Evolutionary conservation across 2,113 vertebrate genomes (phyloP).

Genomic region (Euleptes europaea): DNA sequence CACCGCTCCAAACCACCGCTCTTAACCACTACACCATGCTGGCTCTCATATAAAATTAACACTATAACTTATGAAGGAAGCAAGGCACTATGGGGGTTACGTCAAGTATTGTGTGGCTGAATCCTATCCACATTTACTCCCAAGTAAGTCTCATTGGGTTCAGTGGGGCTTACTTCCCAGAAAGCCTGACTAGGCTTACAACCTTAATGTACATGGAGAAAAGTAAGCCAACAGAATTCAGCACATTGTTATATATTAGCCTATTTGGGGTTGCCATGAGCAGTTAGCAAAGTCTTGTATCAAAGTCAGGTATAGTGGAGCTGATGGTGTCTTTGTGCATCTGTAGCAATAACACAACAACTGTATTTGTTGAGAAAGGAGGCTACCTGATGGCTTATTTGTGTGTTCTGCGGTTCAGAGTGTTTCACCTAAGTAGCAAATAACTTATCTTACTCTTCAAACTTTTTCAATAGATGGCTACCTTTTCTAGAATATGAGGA

Average conservation of each 20-base stretch:
- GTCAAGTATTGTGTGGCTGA: background rate
- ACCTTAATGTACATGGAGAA: background rate
- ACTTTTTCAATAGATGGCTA: too few relatives aligned
- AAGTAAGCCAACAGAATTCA: background rate
- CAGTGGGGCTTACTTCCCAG: too few relatives aligned
- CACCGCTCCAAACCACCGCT: too few relatives aligned
- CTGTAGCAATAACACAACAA: background rate
- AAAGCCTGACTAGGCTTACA: background rate
- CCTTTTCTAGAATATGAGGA: too few relatives aligned
- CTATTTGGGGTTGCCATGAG: too few relatives aligned
- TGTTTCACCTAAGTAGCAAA: background rate
- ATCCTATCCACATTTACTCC: too few relatives aligned
- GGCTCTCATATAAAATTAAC: background rate
- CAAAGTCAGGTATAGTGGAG: background rate
- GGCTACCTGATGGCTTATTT: background rate
- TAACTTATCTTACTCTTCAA: too few relatives aligned
- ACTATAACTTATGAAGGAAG: background rate
- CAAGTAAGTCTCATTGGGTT: too few relatives aligned
- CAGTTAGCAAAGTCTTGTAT: background rate
- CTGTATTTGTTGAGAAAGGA: background rate
- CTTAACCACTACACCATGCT: too few relatives aligned
- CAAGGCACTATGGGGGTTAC: background rate
- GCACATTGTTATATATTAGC: too few relatives aligned
- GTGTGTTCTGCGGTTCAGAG: background rate
- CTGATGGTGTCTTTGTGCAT: background rate